Conservation (phyloP, 2,888 invertebrate species). For the Agonopterix subpropinquella region DNA sequence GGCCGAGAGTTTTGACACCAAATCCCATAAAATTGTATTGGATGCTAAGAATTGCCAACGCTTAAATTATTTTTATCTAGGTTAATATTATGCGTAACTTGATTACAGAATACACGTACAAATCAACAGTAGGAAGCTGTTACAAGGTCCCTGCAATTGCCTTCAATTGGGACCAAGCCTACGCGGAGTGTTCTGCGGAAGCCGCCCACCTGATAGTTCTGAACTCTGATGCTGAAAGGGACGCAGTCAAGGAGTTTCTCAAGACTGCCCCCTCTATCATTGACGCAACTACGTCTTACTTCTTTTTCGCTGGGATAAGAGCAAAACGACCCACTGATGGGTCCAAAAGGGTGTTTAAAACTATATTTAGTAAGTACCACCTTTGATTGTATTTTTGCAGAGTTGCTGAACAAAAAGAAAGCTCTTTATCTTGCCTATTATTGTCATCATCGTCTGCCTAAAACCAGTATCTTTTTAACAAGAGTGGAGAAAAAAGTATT, state of each 20-base stretch:
- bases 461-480: no score
- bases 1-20: no score
- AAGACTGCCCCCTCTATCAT: conserved; percentile 7
- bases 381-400: neutral
- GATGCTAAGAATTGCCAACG: no score
- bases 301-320: conserved; percentile 44
- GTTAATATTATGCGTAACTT: neutral
- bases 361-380: conserved; percentile 47
- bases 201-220: conserved; percentile 43
- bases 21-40: no score
- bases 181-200: conserved; percentile 38
- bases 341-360: conserved; percentile 34
- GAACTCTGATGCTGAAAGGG: conserved; percentile 40
- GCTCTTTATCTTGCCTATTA: no score
- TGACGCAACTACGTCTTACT: conserved; percentile 21
- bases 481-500: no score
- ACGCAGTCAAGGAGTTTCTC: conserved; percentile 27
- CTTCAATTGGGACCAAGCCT: conserved; percentile 47
- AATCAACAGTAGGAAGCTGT: conserved; percentile 37
- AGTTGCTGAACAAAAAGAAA: no score
- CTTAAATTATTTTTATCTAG: no score
- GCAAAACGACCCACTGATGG: conserved; percentile 26
- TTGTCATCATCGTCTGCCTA: no score
- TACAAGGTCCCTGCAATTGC: conserved; percentile 36
- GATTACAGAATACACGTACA: conserved; percentile 37